Conservation (phyloP, 2,113 vertebrate genomes). For the Microtus richardsoni region DNA sequence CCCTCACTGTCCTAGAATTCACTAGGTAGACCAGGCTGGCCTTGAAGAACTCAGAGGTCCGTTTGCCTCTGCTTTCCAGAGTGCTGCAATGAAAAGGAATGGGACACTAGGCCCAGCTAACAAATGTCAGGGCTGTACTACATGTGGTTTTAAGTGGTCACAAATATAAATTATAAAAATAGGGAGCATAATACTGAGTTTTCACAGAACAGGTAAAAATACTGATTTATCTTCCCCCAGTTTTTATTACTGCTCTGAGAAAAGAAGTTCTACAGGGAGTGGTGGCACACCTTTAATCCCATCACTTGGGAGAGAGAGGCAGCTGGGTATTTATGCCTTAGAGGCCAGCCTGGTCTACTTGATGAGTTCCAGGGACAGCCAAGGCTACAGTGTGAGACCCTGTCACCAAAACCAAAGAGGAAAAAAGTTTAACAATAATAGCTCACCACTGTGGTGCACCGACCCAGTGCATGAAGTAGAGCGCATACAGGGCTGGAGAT, state of each 20-base stretch:
- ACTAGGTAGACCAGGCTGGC: background rate
- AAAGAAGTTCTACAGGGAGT: background rate
- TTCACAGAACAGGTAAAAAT: slow-evolving; percentile 12
- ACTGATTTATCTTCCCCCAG: background rate
- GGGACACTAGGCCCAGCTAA: background rate
- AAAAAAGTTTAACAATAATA: background rate
- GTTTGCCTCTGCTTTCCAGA: background rate
- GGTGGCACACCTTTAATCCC: background rate
- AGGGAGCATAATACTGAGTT: background rate
- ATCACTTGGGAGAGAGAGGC: background rate
- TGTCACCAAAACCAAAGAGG: background rate
- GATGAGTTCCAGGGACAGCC: background rate
- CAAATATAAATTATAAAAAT: slow-evolving; percentile 19
- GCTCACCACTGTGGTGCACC: background rate
- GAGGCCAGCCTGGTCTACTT: background rate
- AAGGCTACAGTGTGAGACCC: background rate
- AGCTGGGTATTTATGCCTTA: background rate
- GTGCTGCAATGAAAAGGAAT: background rate
- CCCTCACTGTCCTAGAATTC: background rate
- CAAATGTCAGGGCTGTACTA: background rate
- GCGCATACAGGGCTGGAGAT: background rate
- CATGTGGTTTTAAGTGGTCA: slow-evolving; percentile 45
- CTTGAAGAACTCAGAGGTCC: background rate
- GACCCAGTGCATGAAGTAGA: background rate
- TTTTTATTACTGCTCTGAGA: background rate